Conservation (phyloP, 2,888 invertebrate species). For the Drosophila sordidapex region DNA sequence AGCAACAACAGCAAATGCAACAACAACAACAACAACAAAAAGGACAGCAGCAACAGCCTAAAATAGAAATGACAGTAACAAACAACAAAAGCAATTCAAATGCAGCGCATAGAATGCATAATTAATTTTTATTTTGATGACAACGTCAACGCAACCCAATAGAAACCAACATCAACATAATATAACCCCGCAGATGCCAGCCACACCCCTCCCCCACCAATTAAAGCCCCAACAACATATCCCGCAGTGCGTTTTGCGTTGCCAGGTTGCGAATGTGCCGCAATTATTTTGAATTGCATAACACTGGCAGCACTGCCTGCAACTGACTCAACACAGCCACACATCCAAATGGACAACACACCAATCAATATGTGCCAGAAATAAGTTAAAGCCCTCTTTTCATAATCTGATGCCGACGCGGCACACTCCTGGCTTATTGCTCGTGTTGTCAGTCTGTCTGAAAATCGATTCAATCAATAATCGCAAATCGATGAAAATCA, state of each 20-base stretch:
- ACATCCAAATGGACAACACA: slow-evolving; percentile 13
- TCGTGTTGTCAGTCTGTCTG: no score
- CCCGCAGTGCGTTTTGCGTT: slow-evolving; percentile 17
- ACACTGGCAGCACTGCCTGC: slow-evolving; percentile 17
- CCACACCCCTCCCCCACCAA: slow-evolving; percentile 14
- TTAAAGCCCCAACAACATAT: slow-evolving; percentile 2
- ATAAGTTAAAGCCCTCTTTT: background rate
- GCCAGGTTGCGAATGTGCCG: slow-evolving; percentile 35
- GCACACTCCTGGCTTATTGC: no score
- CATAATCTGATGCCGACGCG: background rate
- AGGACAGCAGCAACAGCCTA: slow-evolving; percentile 33
- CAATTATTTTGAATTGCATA: slow-evolving; percentile 61
- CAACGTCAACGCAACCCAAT: slow-evolving; percentile 72
- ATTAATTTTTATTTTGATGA: slow-evolving; percentile 84
- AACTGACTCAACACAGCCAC: slow-evolving; percentile 6
- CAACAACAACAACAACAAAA: slow-evolving; percentile 73
- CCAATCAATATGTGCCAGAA: slow-evolving; percentile 7
- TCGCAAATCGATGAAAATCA: background rate
- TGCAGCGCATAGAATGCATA: slow-evolving; percentile 82
- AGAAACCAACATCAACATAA: slow-evolving; percentile 13
- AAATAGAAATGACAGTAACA: slow-evolving; percentile 75
- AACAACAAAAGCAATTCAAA: slow-evolving; percentile 79
- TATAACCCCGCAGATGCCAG: slow-evolving; percentile 3
- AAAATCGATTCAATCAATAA: background rate
- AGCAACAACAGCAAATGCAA: slow-evolving; percentile 16